Percentiles rank a stretch among this genome's conserved stretches.
Evolutionary conservation across 2,113 vertebrate species (phyloP).

Genomic region (Albula glossodonta): DNA sequence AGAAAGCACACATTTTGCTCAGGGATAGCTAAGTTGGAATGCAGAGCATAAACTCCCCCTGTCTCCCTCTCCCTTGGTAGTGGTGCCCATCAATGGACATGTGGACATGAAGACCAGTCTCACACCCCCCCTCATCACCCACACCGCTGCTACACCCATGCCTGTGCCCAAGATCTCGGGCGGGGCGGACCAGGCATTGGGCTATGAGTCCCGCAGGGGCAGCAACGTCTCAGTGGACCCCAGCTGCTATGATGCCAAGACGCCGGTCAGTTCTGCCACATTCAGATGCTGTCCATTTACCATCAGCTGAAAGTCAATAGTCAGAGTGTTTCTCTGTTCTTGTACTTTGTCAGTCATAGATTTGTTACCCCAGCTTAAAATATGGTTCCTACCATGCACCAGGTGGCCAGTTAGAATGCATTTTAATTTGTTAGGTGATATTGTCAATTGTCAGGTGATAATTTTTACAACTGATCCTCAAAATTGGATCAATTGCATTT

Average conservation of each 20-base stretch:
- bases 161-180: slow-evolving; percentile 85
- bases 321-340: background rate
- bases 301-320: background rate
- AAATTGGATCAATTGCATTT: no score
- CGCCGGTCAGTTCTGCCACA: slow-evolving; percentile 73
- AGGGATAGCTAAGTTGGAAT: background rate
- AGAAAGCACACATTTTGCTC: background rate
- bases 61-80: slow-evolving; percentile 45
- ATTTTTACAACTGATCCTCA: no score
- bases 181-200: slow-evolving; percentile 65
- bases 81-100: slow-evolving; percentile 84
- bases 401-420: no score
- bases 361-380: no score
- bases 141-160: slow-evolving; percentile 95
- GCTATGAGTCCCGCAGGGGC: slow-evolving; percentile 74
- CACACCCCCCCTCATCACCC: slow-evolving; percentile 92
- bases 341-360: background rate
- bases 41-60: background rate
- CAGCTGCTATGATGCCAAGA: slow-evolving; percentile 76
- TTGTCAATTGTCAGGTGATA: no score
- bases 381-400: no score
- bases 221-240: slow-evolving; percentile 83
- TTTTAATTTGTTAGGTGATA: no score
- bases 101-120: slow-evolving; percentile 86
- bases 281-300: background rate